phyloP scores from a whole-genome alignment of 2,113 vertebrate species.

The Sprattus sprattus region DNA sequence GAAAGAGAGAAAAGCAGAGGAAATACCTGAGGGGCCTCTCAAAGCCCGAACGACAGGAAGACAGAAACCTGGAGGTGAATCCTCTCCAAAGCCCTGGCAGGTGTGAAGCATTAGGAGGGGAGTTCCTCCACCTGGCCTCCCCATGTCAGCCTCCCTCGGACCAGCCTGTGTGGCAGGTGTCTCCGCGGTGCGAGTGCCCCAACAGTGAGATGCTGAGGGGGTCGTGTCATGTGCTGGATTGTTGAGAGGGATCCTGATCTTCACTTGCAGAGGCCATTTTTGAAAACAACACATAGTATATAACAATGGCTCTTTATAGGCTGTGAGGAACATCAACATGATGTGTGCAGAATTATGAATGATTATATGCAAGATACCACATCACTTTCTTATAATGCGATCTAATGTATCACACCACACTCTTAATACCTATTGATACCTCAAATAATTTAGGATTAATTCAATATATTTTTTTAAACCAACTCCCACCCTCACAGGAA shows the following conservation, averaged over 20 bases:
- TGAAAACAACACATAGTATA: neutral
- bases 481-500: neutral
- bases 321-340: neutral
- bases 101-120: conserved; percentile 66
- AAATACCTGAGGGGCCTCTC: conserved; percentile 68
- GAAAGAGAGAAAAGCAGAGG: conserved; percentile 61
- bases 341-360: neutral
- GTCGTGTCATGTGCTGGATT: conserved; percentile 1
- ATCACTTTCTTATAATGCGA: neutral
- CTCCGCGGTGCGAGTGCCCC: conserved; percentile 51
- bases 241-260: neutral
- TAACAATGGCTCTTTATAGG: neutral
- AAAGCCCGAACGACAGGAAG: conserved; percentile 62
- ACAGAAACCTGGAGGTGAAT: conserved; percentile 65
- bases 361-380: neutral
- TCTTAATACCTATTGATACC: neutral
- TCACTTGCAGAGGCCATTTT: neutral
- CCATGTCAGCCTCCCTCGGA: conserved; percentile 62
- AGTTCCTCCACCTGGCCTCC: conserved; percentile 66
- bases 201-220: neutral
- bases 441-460: neutral
- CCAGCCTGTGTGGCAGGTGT: conserved; percentile 63
- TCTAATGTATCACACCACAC: neutral
- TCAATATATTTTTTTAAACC: neutral
- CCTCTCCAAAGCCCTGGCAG: conserved; percentile 66